Base-by-base conservation (phyloP, 2,797 vertebrate species). In the Ceyx erithaca region DNA sequence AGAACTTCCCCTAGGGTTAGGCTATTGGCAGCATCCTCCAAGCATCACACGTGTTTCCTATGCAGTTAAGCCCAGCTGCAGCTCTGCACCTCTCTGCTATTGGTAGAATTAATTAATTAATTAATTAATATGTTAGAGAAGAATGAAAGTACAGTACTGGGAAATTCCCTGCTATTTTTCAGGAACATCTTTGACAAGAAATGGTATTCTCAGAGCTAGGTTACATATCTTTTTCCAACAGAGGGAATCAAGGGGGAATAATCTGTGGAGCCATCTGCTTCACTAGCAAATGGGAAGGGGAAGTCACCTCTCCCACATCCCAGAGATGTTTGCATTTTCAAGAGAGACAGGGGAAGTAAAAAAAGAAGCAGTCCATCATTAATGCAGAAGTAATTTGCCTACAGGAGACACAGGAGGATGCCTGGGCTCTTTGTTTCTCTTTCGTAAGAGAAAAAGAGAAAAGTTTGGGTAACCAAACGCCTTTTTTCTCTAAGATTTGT, bases 221-320 rank as follows among this genome's bases (percentile, higher is more conserved):
- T 59, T 94, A 31, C 3, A 0, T 55, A 51, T 78, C 89, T 87
- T 90, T 82, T 83, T 85, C 69, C 13, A 16, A 95, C 77, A 93
- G 93, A 95, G 90, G 69, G 84, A 94, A 94, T 69, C 41, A 92
- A 83, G 59, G 55, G 87, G 67, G 66, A 78, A 69, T 90, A 86
- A 90, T 87, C 95, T 95, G 91, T 57, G 69, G 66, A 51, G 15
- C 94, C 93, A 89, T 93, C 93, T 96, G 95, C 51, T 95, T 25
- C 76, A 62, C 59, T 7, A 83, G 81, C 66, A 70, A 89, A 87
- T 0, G 14, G 81, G 72, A 96, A 91, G 49, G 52, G 85, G 90
- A 92, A 95, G 72, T 40, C 76, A 92, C 72, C 82, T 89, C 70
- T 95, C 81, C 72, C 88, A 92, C 71, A 33, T 85, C 57, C 15